Evolutionary conservation across 2,113 vertebrate species (phyloP), one percentile per base, ranked within the genome.

Genomic region (Empidonax traillii): DNA sequence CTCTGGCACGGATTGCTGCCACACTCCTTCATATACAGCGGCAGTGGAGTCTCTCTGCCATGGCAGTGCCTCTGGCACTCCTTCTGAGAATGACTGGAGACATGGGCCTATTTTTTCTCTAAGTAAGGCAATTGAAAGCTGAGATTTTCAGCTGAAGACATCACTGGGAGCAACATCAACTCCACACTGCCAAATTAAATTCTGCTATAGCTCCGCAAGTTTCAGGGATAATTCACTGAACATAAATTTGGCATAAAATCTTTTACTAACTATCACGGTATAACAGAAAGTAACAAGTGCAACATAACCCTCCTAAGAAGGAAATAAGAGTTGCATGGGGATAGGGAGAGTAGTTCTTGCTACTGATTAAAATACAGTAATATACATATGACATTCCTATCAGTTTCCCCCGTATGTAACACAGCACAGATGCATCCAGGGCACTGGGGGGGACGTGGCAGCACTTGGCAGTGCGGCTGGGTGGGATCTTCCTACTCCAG

Each of bases 341-440:
- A 92, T 25, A 67, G 35, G 71, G 25, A 86, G 30, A 72, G 31
- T 12, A 71, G 43, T n/a, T 83, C 59, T 53, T 19, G 41, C 58
- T 76, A 41, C n/a, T 76, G 67, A 90, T 47, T 52, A 79, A 56
- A 92, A 61, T 39, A 44, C 25, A 35, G 10, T 44, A 25, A 61
- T 61, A 66, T 20, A 53, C 43, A 27, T 22, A 63, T 23, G 51
- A 44, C 63, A 21, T 9, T 53, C 19, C 67, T 58, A 31, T 31
- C 67, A 46, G 55, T 51, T 86, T 84, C 63, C 72, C 43, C 31
- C 28, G 41, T 2, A 28, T 25, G 28, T 12, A 80, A 61, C 62
- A 44, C 49, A 85, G 58, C 25, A 69, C 0, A 0, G 79, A 85
- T 11, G 31, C 2, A 0, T 28, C 23, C 43, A 23, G 43, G 0